Evolutionary conservation across 2,113 vertebrate genomes (phyloP), one percentile per base, ranked within the genome.

Genomic region (Calidris pugnax): DNA sequence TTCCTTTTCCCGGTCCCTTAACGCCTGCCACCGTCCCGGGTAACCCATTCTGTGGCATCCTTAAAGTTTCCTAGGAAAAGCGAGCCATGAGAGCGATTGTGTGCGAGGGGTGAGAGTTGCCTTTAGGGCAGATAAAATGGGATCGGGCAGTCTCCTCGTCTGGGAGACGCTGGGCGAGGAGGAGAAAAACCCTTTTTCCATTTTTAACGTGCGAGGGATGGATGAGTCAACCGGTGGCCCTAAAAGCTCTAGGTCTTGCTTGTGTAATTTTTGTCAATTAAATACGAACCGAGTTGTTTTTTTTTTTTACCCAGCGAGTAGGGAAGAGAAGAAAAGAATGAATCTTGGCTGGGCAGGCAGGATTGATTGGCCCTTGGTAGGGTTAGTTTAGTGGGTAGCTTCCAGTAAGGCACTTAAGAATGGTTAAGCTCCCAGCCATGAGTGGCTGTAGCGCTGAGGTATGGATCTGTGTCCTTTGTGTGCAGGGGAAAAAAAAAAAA

Each of bases 381-480:
- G 76, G 32, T 77, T 43, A 59, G 71, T 37, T 24, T 56, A 8
- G 90, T n/a, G 80, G 76, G 85, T 50, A 84, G 90, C 73, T 95
- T 56, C 83, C 80, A 90, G 92, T 89, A 64, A 1, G 4, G 73
- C 90, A 14, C 83, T 89, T 88, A 14, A 67, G 89, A 53, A 23
- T 6, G 35, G 80, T 32, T 89, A 67, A 78, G 89, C 92, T 83
- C 33, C n/a, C 93, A 80, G 95, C 95, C 91, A 3, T 79, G 85
- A 67, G 59, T 45, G 71, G 82, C 93, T 94, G 75, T 75, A 83
- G 89, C 87, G 68, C 81, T 30, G 86, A 97, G 89, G 85, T 93
- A 81, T 82, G 91, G 95, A 93, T 94, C 86, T 51, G 53, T 96
- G 89, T 96, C 94, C 95, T 98, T 98, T 98, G 97, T 98, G 97